phyloP scores from a whole-genome alignment of 2,113 vertebrate species.

The cattle (Bos taurus) region DNA sequence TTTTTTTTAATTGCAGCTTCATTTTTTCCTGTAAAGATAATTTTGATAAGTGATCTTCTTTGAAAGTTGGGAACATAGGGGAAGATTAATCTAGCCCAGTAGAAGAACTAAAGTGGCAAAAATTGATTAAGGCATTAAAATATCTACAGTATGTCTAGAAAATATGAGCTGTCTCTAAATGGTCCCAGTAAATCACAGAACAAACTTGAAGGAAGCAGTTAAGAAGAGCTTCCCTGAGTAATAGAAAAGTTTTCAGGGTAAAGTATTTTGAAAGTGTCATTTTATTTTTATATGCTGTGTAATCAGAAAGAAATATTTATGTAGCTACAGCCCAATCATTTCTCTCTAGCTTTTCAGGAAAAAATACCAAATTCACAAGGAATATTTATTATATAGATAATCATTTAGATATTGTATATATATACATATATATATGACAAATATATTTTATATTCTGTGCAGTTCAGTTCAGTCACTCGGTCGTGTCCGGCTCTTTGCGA shows the following conservation, averaged over 20 bases:
- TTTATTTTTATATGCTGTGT: slow-evolving; percentile 61
- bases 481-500: too few relatives aligned
- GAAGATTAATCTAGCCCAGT: slow-evolving; percentile 73
- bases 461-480: too few relatives aligned
- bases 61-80: slow-evolving; percentile 67
- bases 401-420: not conserved
- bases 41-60: slow-evolving; percentile 74
- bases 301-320: slow-evolving; percentile 57
- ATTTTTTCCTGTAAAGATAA: slow-evolving; percentile 70
- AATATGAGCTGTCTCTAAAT: slow-evolving; percentile 76
- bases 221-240: slow-evolving; percentile 61
- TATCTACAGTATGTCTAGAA: slow-evolving; percentile 72
- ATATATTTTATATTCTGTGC: not conserved
- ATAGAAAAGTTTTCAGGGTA: slow-evolving; percentile 72
- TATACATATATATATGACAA: not conserved
- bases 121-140: slow-evolving; percentile 80
- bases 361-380: not conserved
- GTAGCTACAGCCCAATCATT: not conserved
- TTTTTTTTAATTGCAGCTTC: slow-evolving; percentile 60
- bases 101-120: slow-evolving; percentile 75
- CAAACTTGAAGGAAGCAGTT: slow-evolving; percentile 64
- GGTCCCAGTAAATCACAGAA: slow-evolving; percentile 71
- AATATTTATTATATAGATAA: not conserved
- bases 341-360: not conserved
- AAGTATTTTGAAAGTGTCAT: slow-evolving; percentile 66